Percentiles rank a stretch among this genome's conserved stretches.
These are phyloP conservation scores for Zophobas morio DNA, from an alignment of 1,140 invertebrate species.

Conservation along the genomic window DNA sequence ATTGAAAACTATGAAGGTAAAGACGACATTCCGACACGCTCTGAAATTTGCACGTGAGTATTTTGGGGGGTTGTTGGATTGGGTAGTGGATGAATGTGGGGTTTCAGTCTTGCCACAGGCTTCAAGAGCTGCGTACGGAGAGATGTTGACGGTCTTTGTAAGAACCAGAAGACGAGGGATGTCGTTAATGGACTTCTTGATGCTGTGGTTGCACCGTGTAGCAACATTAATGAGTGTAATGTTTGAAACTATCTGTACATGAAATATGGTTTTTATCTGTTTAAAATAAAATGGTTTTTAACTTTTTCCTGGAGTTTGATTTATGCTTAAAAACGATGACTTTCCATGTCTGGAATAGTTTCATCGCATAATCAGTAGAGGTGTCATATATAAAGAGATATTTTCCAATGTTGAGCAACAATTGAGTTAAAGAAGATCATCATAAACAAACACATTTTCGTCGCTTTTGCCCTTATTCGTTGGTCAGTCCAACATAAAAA, in stretches of 20 bases:
- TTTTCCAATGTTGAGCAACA: no score
- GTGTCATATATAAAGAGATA: no score
- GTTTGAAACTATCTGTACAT: neutral
- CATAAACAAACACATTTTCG: no score
- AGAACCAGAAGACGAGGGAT: conserved; percentile 14
- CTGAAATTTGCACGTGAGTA: conserved; percentile 15
- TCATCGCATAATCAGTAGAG: no score
- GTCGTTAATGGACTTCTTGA: neutral
- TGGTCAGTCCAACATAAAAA: no score
- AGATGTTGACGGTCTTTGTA: neutral
- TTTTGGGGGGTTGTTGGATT: neutral
- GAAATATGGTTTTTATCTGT: no score
- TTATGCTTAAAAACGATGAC: no score
- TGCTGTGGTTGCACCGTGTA: conserved; percentile 6
- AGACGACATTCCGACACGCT: neutral
- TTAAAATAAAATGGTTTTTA: no score
- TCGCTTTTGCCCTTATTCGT: no score
- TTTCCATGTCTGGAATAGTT: no score
- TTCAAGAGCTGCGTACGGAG: conserved; percentile 3
- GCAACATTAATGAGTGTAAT: conserved; percentile 8
- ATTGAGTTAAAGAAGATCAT: no score
- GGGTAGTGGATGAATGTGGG: neutral
- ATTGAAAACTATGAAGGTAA: neutral
- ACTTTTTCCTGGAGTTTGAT: no score
- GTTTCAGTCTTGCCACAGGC: neutral